A percentile compares a stretch with the other conserved stretches of the same genome.
Evolutionary conservation across 2,797 vertebrate species (phyloP).

Genomic region (Cheracebus regulus): DNA sequence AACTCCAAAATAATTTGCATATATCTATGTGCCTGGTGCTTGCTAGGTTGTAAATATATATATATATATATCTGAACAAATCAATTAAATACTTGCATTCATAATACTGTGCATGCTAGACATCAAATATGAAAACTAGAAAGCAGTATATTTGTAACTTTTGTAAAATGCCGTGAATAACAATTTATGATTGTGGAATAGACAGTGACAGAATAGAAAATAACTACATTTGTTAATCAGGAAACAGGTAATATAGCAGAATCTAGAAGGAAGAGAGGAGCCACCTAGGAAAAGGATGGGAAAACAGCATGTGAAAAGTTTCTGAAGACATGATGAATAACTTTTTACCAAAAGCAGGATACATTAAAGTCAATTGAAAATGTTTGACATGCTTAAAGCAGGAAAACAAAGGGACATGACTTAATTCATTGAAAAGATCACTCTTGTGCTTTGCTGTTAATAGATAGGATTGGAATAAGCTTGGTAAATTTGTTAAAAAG

Average conservation of each 20-base stretch:
- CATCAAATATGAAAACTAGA: neutral
- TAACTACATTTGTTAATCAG: neutral
- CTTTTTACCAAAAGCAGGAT: neutral
- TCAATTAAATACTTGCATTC: neutral
- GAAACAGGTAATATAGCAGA: neutral
- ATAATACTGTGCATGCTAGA: neutral
- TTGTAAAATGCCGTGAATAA: neutral
- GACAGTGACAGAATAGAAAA: neutral
- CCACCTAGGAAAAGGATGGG: neutral
- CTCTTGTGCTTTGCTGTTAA: neutral
- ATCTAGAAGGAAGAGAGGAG: neutral
- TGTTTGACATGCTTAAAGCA: neutral
- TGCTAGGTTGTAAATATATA: neutral
- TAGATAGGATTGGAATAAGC: neutral
- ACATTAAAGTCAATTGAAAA: neutral
- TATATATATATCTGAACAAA: neutral
- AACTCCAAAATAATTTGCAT: neutral
- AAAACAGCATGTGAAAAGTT: neutral
- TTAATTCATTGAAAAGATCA: neutral
- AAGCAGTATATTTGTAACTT: neutral
- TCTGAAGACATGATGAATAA: neutral
- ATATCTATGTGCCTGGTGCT: neutral
- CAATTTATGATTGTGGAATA: neutral
- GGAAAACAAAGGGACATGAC: neutral
- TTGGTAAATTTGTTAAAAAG: neutral